Base-by-base conservation (phyloP, 2,888 invertebrate species). In the Tipula vernalis region DNA sequence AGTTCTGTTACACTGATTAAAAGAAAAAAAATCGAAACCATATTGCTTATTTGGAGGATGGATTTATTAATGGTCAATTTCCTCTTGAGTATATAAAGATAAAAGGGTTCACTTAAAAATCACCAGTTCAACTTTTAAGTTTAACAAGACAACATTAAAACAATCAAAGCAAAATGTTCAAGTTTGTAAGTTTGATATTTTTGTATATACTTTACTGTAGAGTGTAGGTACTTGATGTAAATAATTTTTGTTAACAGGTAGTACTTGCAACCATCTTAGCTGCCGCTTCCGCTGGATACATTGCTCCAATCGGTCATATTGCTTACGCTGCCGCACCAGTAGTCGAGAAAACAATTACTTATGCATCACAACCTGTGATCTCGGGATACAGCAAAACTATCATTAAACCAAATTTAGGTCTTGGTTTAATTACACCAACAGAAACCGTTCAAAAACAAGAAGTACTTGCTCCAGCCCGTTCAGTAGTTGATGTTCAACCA, bases 241-340 rank as follows among this genome's bases (percentile, higher is more conserved):
- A 10, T 28, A 71, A 28, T 36, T 1, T 28, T 18, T 51, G n/a
- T 57, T 36, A 39, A 39, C 12, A 91, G 93, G 93, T 94, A 93
- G 94, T 94, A 92, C 93, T 94, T 91, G 93, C 93, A 91, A 93
- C 93, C 92, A 91, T 94, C 88, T 91, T 93, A 90, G 93, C 94
- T 87, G 89, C 90, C 84, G 91, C 90, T 57, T 89, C 90, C 86
- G 91, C 91, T 6, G n/a, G n/a, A 5, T 36, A 39, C 6, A 84
- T 84, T 15, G 84, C 84, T 84, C 84, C 84, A 84, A 39, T 84
- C n/a, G 71, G 71, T 3, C 71, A 71, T 18, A 28, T 71, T 28
- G 84, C 84, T 39, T 84, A 84, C 28, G 84, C 15, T 13, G 36
- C 84, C n/a, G 41, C 84, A 3, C 84, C 84, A 4, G n/a, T 84